Percentiles rank a stretch among this genome's conserved stretches.
Evolutionary conservation across 2,888 invertebrate genomes (phyloP).

Genomic region (Lasioglossum calceatum): DNA sequence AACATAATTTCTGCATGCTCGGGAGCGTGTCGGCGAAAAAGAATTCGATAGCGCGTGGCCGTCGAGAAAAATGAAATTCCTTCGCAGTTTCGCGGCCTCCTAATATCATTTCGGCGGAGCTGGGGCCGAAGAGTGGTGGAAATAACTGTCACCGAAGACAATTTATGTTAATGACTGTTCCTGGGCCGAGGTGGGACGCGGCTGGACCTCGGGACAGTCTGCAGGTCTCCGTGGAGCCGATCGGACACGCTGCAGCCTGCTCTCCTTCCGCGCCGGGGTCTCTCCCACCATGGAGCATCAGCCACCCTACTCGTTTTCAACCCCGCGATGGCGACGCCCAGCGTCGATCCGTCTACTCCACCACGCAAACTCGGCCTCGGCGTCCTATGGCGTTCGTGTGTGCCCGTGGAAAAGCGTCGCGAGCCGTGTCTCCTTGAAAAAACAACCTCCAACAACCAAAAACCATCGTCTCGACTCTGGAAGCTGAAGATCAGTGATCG

Average conservation of each 20-base stretch:
- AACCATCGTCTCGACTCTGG: not conserved
- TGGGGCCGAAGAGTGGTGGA: slow-evolving; percentile 73
- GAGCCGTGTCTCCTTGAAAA: not conserved
- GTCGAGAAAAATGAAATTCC: slow-evolving; percentile 7
- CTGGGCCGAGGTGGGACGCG: slow-evolving; percentile 75
- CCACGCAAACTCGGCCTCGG: slow-evolving; percentile 77
- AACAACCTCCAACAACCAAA: not conserved
- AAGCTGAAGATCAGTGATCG: not conserved
- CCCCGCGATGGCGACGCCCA: slow-evolving; percentile 83
- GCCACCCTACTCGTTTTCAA: slow-evolving; percentile 71
- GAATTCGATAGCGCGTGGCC: not conserved
- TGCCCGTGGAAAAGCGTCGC: slow-evolving; percentile 17
- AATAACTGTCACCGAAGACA: slow-evolving; percentile 87
- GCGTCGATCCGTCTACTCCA: slow-evolving; percentile 69
- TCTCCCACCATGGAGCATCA: slow-evolving; percentile 41
- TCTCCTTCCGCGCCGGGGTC: slow-evolving; percentile 12
- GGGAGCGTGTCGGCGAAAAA: not conserved
- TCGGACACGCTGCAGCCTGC: slow-evolving; percentile 71
- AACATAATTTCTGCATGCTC: not conserved
- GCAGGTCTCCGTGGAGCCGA: slow-evolving; percentile 79
- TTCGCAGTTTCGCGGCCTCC: not conserved
- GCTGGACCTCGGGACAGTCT: slow-evolving; percentile 77
- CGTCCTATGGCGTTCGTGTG: slow-evolving; percentile 57
- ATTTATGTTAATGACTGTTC: slow-evolving; percentile 85
- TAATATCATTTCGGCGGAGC: slow-evolving; percentile 62